These are phyloP conservation scores for Lymantria dispar DNA, from an alignment of 2,888 invertebrate species.

Conservation along the genomic window DNA sequence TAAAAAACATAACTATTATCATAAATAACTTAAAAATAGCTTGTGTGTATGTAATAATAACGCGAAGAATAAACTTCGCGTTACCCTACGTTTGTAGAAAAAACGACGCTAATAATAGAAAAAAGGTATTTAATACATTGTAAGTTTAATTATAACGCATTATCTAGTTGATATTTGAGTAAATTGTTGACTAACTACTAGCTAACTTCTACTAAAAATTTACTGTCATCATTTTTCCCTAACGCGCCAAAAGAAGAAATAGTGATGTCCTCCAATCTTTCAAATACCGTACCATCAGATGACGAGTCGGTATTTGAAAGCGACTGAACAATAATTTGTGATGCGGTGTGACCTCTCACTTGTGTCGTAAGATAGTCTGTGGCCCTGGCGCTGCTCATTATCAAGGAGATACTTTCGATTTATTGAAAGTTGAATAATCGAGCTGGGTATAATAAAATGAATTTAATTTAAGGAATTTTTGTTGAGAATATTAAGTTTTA, in stretches of 20 bases:
- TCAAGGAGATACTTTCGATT: slow-evolving; percentile 34
- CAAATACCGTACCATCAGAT: background rate
- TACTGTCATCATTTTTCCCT: too few species aligned
- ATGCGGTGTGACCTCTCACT: slow-evolving; percentile 24
- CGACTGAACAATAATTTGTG: slow-evolving; percentile 3
- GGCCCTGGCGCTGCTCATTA: slow-evolving; percentile 17
- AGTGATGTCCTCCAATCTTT: background rate
- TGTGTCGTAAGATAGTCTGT: slow-evolving; percentile 6
- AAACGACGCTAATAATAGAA: too few species aligned
- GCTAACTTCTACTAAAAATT: too few species aligned
- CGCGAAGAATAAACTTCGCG: too few species aligned
- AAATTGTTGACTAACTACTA: too few species aligned
- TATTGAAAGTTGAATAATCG: slow-evolving; percentile 18
- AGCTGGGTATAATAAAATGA: background rate
- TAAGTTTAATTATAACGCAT: too few species aligned
- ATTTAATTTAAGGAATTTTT: background rate
- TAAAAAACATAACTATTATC: too few species aligned
- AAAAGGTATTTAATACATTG: too few species aligned
- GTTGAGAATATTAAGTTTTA: background rate
- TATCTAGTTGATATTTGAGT: too few species aligned
- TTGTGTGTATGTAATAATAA: too few species aligned
- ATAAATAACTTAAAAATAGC: too few species aligned
- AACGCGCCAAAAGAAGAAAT: background rate
- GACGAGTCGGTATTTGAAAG: slow-evolving; percentile 11
- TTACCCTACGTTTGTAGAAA: too few species aligned